A percentile compares a stretch with the other conserved stretches of the same genome.
These are phyloP conservation scores for Thermophis baileyi DNA, from an alignment of 2,113 vertebrate species.

Conservation along the genomic window DNA sequence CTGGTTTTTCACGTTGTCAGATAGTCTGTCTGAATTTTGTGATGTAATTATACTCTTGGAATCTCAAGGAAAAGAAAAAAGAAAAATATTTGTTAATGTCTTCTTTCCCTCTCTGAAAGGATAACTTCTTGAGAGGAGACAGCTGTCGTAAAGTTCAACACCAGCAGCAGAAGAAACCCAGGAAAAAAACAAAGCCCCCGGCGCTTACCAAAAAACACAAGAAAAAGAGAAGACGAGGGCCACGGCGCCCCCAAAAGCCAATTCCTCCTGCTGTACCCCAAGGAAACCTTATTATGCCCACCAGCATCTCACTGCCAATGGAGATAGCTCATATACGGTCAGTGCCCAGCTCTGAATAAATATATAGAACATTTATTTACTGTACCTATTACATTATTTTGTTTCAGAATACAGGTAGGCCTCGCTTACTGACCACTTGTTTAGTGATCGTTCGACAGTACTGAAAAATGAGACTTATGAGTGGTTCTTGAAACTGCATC, in stretches of 20 bases:
- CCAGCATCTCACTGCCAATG: constrained; percentile 86
- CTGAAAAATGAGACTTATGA: background rate
- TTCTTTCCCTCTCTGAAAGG: constrained; percentile 68
- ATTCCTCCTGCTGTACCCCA: constrained; percentile 96
- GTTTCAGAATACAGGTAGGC: background rate
- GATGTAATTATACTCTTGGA: background rate
- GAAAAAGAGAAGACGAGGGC: constrained; percentile 93
- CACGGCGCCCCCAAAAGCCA: constrained; percentile 95
- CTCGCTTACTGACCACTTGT: background rate
- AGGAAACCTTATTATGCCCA: constrained; percentile 96
- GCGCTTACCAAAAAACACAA: constrained; percentile 99
- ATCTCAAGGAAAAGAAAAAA: background rate
- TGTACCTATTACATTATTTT: background rate
- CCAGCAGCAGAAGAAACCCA: constrained; percentile 96
- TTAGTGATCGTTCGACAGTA: background rate
- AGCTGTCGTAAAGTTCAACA: constrained; percentile 93
- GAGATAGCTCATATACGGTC: constrained; percentile 86
- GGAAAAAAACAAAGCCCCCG: constrained; percentile 98
- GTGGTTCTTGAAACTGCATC: background rate
- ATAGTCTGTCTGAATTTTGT: background rate
- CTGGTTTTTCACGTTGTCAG: background rate
- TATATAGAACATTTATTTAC: background rate
- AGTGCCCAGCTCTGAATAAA: constrained; percentile 27
- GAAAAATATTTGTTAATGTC: background rate
- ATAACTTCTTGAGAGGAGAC: constrained; percentile 97